A percentile compares a stretch with the other conserved stretches of the same genome.
phyloP scores from a whole-genome alignment of 2,113 vertebrate genomes.

The Noturus placidus region DNA sequence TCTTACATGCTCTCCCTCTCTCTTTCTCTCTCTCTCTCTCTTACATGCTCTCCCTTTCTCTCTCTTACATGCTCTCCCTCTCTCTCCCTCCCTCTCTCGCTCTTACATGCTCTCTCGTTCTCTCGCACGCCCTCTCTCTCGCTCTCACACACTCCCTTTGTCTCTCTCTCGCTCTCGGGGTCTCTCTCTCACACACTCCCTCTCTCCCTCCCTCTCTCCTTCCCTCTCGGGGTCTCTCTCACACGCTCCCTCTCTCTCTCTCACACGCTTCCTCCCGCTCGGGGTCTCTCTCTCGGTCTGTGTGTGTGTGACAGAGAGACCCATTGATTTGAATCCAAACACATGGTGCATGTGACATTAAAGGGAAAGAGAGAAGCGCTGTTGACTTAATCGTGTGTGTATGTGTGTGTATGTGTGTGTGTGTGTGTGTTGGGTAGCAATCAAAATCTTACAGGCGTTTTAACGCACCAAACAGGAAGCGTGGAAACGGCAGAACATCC shows the following conservation, averaged over 20 bases:
- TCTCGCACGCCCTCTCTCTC: no score
- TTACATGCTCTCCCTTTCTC: neutral
- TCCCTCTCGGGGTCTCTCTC: no score
- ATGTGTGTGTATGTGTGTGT: neutral
- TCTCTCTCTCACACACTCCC: no score
- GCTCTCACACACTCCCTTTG: no score
- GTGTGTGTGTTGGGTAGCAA: neutral
- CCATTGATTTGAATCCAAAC: neutral
- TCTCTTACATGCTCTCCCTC: no score
- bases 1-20: no score
- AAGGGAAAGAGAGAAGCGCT: neutral
- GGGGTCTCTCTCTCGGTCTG: neutral
- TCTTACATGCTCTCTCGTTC: no score
- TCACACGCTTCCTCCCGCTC: neutral
- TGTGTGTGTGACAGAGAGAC: neutral
- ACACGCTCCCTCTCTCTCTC: no score
- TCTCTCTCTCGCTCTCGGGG: no score
- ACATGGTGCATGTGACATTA: neutral
- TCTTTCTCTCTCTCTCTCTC: neutral
- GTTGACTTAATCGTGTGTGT: neutral
- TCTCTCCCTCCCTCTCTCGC: no score
- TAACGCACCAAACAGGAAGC: slow-evolving; percentile 26
- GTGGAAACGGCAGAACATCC: neutral
- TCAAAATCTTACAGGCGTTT: slow-evolving; percentile 7
- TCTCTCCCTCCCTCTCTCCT: no score